These are phyloP conservation scores for Sycophaga agraensis DNA, from an alignment of 1,140 invertebrate genomes.

Conservation along the genomic window DNA sequence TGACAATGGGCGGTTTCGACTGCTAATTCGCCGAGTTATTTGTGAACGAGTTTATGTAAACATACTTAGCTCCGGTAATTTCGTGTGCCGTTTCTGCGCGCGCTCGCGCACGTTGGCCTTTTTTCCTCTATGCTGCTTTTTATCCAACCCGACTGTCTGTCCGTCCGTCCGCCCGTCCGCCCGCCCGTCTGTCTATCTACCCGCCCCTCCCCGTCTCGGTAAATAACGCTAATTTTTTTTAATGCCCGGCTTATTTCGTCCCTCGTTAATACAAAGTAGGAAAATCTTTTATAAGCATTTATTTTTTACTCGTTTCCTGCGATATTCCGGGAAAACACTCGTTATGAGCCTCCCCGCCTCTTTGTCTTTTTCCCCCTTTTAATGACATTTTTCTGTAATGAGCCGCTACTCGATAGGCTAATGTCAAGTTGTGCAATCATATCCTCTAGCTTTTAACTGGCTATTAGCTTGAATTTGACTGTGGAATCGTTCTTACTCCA, in stretches of 20 bases:
- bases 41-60: constrained; percentile 28
- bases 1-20: constrained; percentile 30
- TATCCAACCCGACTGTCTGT: too few species aligned
- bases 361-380: background rate
- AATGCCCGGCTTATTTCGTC: background rate
- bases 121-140: too few species aligned
- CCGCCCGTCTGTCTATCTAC: background rate
- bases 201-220: background rate
- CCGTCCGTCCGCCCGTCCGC: background rate
- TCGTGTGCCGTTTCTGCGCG: background rate
- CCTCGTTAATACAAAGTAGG: background rate
- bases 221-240: constrained; percentile 9
- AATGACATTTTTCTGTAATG: background rate
- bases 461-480: too few species aligned
- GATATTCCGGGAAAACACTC: background rate
- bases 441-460: too few species aligned
- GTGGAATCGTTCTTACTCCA: too few species aligned
- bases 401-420: too few species aligned
- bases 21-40: constrained; percentile 27
- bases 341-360: background rate
- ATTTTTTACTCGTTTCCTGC: background rate
- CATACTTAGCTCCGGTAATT: constrained; percentile 16
- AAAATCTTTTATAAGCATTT: background rate
- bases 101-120: background rate
- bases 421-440: too few species aligned